A percentile compares a stretch with the other conserved stretches of the same genome.
These are phyloP conservation scores for Aleadryas rufinucha DNA, from an alignment of 2,113 vertebrate species.

Conservation along the genomic window DNA sequence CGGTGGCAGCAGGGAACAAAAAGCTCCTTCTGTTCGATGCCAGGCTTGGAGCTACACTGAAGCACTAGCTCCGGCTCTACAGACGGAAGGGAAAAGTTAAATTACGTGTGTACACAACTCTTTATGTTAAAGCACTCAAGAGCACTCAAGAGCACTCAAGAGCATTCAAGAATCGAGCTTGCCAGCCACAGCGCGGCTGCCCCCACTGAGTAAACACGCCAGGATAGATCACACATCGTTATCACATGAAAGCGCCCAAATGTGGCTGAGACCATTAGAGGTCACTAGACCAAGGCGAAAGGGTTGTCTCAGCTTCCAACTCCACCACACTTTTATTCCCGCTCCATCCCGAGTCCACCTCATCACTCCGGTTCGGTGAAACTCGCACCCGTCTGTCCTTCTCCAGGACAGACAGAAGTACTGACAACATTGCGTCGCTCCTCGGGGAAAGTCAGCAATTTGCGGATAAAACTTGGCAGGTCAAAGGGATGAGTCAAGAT, in stretches of 20 bases:
- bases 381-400: neutral
- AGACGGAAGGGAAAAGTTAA: rapidly evolving
- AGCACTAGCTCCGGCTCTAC: neutral
- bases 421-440: rapidly evolving
- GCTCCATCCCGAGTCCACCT: rapidly evolving
- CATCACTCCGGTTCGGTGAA: rapidly evolving
- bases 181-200: neutral
- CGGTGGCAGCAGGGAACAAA: neutral
- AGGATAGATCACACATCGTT: neutral
- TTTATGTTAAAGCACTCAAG: neutral
- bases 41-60: neutral
- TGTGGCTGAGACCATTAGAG: neutral
- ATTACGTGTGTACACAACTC: neutral
- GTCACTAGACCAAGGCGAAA: neutral
- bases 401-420: neutral
- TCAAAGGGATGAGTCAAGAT: neutral
- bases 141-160: neutral
- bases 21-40: neutral
- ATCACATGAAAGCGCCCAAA: neutral
- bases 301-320: rapidly evolving
- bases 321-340: rapidly evolving
- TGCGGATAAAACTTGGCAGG: rapidly evolving
- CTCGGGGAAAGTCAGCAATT: rapidly evolving
- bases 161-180: neutral
- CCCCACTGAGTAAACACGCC: rapidly evolving